Percentiles rank a stretch among this genome's conserved stretches.
Conservation (phyloP, 2,888 invertebrate genomes). For the Volucella bombylans region DNA sequence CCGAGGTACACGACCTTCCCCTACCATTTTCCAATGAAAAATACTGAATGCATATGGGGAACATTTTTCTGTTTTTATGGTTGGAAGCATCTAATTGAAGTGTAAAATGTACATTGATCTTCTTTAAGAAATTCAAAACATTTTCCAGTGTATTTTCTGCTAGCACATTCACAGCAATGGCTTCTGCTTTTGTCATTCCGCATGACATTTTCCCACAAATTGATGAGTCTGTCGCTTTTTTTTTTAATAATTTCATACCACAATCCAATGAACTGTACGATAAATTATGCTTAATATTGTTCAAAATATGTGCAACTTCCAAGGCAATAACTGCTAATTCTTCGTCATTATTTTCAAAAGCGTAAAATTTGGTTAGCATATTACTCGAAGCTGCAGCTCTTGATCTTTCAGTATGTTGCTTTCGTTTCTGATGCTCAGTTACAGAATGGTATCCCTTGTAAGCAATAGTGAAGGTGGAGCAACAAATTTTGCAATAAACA, state of each 20-base stretch:
- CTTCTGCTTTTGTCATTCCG: constrained; percentile 29
- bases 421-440: constrained; percentile 25
- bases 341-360: constrained; percentile 12
- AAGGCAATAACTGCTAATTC: constrained; percentile 29
- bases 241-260: constrained; percentile 34
- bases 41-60: constrained; percentile 22
- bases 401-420: constrained; percentile 31
- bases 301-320: constrained; percentile 31
- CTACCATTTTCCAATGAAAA: constrained; percentile 26
- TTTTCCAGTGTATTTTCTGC: constrained; percentile 13
- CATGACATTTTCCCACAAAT: constrained; percentile 28
- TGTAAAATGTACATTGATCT: constrained; percentile 23
- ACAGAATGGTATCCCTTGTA: constrained; percentile 17
- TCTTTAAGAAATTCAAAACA: constrained; percentile 17
- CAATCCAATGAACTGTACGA: constrained; percentile 24
- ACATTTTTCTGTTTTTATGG: constrained; percentile 30
- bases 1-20: too few species aligned
- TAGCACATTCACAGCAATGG: constrained; percentile 18
- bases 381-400: constrained; percentile 24
- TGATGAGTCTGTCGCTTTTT: constrained; percentile 12
- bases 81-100: constrained; percentile 33
- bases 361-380: constrained; percentile 23
- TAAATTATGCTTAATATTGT: constrained; percentile 16
- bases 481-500: constrained; percentile 4
- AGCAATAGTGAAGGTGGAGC: constrained; percentile 5